phyloP scores from a whole-genome alignment of 92 coral and sea anemone genomes.

The Phenganax subtilis region DNA sequence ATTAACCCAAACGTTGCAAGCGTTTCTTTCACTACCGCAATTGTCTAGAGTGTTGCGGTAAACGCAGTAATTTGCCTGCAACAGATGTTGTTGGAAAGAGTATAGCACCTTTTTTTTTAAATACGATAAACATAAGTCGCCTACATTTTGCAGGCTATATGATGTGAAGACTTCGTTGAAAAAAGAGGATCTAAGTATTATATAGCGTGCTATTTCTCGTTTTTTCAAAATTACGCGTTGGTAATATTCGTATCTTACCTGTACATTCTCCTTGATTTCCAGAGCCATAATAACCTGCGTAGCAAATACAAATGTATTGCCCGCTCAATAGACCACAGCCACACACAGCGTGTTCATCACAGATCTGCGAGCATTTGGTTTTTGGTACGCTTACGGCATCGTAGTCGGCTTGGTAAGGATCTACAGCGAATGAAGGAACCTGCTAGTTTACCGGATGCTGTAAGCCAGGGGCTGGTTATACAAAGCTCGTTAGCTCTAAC shows the following conservation, averaged over 20 bases:
- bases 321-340: slow-evolving; percentile 95
- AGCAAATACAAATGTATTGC: slow-evolving; percentile 81
- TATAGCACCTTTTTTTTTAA: too few species aligned
- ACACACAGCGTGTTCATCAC: slow-evolving; percentile 71
- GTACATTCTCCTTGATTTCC: slow-evolving; percentile 73
- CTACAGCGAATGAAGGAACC: slow-evolving; percentile 26
- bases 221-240: not conserved
- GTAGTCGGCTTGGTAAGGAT: slow-evolving; percentile 81
- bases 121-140: too few species aligned
- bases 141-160: too few species aligned
- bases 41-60: too few species aligned
- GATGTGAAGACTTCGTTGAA: too few species aligned
- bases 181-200: not conserved
- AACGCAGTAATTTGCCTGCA: too few species aligned
- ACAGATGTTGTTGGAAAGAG: too few species aligned
- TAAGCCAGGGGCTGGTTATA: too few species aligned
- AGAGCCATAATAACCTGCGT: slow-evolving; percentile 71
- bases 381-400: slow-evolving; percentile 11
- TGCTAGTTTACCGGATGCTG: too few species aligned
- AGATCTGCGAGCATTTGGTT: slow-evolving; percentile 37
- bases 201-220: not conserved
- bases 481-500: too few species aligned
- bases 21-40: too few species aligned
- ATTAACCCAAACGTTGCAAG: too few species aligned
- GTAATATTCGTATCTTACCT: slow-evolving; percentile 47